These are phyloP conservation scores for Anser cygnoides DNA, from an alignment of 2,113 vertebrate genomes.

Conservation along the genomic window DNA sequence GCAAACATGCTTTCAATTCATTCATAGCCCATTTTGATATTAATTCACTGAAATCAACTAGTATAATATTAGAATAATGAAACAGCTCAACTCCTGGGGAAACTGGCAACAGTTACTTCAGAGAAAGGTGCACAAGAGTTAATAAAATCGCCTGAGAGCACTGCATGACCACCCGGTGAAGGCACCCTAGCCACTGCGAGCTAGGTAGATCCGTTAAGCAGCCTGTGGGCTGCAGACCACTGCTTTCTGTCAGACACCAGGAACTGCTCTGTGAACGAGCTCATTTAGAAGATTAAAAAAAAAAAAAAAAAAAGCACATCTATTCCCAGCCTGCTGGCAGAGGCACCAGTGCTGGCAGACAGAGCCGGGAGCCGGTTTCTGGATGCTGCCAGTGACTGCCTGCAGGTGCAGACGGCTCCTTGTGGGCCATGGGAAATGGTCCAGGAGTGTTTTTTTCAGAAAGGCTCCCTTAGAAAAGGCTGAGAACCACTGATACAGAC, in stretches of 20 bases:
- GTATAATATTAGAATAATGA: background rate
- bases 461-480: background rate
- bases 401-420: background rate
- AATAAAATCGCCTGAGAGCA: background rate
- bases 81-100: background rate
- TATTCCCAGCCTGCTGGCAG: background rate
- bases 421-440: fast-evolving
- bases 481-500: background rate
- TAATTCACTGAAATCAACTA: background rate
- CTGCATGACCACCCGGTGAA: background rate
- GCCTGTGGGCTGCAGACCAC: background rate
- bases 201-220: background rate
- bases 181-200: background rate
- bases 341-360: background rate
- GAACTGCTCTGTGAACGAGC: background rate
- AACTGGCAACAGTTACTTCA: background rate
- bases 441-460: background rate
- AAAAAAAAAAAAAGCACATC: background rate
- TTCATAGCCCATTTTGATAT: background rate
- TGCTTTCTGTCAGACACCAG: background rate
- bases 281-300: background rate
- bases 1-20: background rate
- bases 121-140: background rate
- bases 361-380: background rate
- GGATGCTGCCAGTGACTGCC: background rate